These are phyloP conservation scores for Bucorvus abyssinicus DNA, from an alignment of 2,797 vertebrate species.

Conservation along the genomic window DNA sequence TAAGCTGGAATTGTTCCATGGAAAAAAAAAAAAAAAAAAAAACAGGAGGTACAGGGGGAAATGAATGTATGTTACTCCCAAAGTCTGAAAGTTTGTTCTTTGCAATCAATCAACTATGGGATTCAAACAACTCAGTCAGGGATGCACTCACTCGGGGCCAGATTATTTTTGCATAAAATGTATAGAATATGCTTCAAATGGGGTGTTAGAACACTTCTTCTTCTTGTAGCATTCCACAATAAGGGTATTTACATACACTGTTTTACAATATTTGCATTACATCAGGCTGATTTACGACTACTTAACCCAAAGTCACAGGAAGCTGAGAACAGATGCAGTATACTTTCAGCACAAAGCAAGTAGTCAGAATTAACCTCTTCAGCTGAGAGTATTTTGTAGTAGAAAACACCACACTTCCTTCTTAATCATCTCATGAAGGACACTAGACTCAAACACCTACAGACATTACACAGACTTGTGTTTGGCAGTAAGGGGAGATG, in stretches of 20 bases:
- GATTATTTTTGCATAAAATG: neutral
- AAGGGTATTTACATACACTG: neutral
- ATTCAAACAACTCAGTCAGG: neutral
- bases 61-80: neutral
- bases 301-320: slow-evolving; percentile 1
- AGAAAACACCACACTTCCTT: neutral
- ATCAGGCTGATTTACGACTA: neutral
- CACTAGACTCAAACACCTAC: neutral
- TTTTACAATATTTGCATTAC: neutral
- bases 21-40: neutral
- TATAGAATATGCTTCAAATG: neutral
- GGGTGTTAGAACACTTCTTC: neutral
- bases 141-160: neutral
- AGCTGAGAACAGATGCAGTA: neutral
- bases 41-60: neutral
- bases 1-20: neutral
- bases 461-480: neutral
- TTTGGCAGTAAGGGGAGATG: neutral
- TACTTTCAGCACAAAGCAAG: neutral
- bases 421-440: neutral
- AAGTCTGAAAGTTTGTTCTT: neutral
- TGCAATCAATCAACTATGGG: neutral
- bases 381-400: neutral
- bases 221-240: neutral
- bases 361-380: slow-evolving; percentile 20